Conservation (phyloP, 2,888 invertebrate genomes). For the Epistrophe eligans region DNA sequence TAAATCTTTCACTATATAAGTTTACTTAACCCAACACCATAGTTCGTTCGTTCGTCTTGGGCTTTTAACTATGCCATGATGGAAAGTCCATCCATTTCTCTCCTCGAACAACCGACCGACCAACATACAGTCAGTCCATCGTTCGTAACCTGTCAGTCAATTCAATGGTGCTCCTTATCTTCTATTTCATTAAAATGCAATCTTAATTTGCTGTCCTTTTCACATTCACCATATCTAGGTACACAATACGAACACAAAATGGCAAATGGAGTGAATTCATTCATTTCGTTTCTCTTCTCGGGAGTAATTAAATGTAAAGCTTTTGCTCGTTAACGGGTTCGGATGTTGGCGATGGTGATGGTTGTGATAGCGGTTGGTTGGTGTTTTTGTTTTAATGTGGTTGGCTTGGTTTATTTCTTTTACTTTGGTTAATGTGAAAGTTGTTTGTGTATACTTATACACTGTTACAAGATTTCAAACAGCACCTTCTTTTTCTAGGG, state of each 20-base stretch:
- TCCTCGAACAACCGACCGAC: neutral
- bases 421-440: neutral
- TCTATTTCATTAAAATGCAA: slow-evolving; percentile 74
- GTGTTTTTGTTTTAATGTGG: slow-evolving; percentile 36
- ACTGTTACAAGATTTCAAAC: slow-evolving; percentile 21
- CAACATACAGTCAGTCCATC: neutral
- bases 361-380: slow-evolving; percentile 37
- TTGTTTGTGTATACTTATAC: neutral
- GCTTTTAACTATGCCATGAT: neutral
- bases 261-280: slow-evolving; percentile 21
- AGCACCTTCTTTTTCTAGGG: slow-evolving; percentile 1
- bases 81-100: slow-evolving; percentile 1
- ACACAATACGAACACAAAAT: neutral
- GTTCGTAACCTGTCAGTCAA: slow-evolving; percentile 50
- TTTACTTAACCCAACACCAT: slow-evolving; percentile 13
- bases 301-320: slow-evolving; percentile 74
- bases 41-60: neutral
- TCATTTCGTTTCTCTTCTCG: slow-evolving; percentile 18
- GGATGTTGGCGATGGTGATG: slow-evolving; percentile 15
- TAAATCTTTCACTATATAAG: slow-evolving; percentile 32
- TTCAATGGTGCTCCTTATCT: slow-evolving; percentile 53
- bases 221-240: slow-evolving; percentile 6
- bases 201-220: slow-evolving; percentile 69
- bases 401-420: slow-evolving; percentile 25
- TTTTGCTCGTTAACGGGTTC: slow-evolving; percentile 67